These are phyloP conservation scores for Suncus etruscus DNA, from an alignment of 2,113 vertebrate species.

Conservation along the genomic window DNA sequence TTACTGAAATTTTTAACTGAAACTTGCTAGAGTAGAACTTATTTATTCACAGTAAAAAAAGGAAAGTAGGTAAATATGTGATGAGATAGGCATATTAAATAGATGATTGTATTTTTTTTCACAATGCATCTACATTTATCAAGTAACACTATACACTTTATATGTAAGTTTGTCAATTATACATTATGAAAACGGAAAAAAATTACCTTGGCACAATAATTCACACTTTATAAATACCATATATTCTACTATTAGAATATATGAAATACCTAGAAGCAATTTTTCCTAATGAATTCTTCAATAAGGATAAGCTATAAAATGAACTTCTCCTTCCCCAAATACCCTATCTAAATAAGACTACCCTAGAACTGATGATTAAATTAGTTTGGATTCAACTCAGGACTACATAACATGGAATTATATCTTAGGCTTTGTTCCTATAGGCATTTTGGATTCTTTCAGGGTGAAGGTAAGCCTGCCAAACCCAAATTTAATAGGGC, in stretches of 20 bases:
- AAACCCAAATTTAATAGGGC: slow-evolving; percentile 70
- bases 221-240: slow-evolving; percentile 40
- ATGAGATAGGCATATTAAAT: background rate
- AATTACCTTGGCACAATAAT: background rate
- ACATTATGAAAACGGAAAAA: background rate
- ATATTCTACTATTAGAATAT: background rate
- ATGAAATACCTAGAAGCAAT: background rate
- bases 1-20: background rate
- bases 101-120: background rate
- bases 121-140: background rate
- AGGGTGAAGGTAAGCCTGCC: slow-evolving; percentile 59
- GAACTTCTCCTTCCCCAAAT: slow-evolving; percentile 24
- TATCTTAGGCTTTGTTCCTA: slow-evolving; percentile 37
- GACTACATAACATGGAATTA: slow-evolving; percentile 46
- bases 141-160: background rate
- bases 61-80: background rate
- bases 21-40: background rate
- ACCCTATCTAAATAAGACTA: background rate
- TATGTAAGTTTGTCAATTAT: slow-evolving; percentile 13
- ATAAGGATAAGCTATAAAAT: slow-evolving; percentile 56
- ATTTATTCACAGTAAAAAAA: background rate
- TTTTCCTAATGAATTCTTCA: slow-evolving; percentile 60
- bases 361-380: slow-evolving; percentile 31
- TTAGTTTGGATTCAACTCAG: slow-evolving; percentile 37
- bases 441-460: slow-evolving; percentile 45